phyloP scores from a whole-genome alignment of 2,888 invertebrate genomes.

The Reticulitermes lucifugus region DNA sequence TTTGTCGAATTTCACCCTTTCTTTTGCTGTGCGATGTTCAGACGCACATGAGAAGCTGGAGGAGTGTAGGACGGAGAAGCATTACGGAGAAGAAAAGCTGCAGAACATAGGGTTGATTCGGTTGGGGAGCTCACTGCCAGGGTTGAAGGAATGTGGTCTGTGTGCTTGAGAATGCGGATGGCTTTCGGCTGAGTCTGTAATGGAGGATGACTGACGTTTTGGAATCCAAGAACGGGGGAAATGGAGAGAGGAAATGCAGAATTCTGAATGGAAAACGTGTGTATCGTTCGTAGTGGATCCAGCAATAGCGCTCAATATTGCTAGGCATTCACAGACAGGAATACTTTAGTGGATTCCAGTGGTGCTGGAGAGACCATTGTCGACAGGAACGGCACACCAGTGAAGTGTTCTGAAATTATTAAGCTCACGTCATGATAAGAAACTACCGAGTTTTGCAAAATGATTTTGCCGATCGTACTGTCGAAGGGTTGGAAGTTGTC shows the following conservation, averaged over 20 bases:
- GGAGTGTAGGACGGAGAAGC: too few relatives aligned
- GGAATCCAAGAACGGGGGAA: not conserved
- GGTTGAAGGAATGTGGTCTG: conserved; percentile 18
- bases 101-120: not conserved
- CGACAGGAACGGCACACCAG: not conserved
- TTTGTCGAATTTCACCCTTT: not conserved
- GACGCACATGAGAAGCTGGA: not conserved
- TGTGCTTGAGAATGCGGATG: conserved; percentile 17
- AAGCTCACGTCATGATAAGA: not conserved
- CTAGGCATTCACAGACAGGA: not conserved
- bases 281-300: not conserved
- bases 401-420: not conserved
- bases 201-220: conserved; percentile 15
- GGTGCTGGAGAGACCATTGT: not conserved
- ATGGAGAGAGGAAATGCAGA: conserved; percentile 2
- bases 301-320: not conserved
- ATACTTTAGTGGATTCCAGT: not conserved
- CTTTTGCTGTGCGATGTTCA: not conserved
- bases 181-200: not conserved
- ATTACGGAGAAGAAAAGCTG: not conserved
- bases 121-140: not conserved
- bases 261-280: conserved; percentile 24
- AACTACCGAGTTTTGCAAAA: too few relatives aligned
- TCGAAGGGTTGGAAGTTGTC: too few relatives aligned
- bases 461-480: too few relatives aligned